Base-by-base conservation (phyloP, 2,797 vertebrate species). In the Sparidentex hasta region DNA sequence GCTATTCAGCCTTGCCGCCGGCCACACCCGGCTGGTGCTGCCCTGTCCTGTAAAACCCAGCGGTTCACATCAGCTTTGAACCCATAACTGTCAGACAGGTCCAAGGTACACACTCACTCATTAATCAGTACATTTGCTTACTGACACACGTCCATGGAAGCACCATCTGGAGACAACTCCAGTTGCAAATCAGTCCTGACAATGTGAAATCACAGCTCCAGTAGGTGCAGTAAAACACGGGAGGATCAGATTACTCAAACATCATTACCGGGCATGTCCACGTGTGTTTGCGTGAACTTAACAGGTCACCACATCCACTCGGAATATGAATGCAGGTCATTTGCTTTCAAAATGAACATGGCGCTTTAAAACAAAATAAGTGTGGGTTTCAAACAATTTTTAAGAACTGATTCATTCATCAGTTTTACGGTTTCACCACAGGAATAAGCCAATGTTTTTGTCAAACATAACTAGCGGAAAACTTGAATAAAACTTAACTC, bases 61-160 rank as follows among this genome's bases (percentile, higher is more conserved):
- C 80, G 70, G 71, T 41, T 74, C 51, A 61, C 66, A 71, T 87
- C 80, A 89, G 89, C 85, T 84, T 73, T 80, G 81, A 91, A 86
- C 83, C 81, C 74, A 88, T 90, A 94, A 94, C 89, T 93, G 91
- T 93, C 92, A 86, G 59, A 70, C 33, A 55, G 57, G 71, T 82
- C 83, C 80, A 51, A 74, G 50, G 25, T 66, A 74, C 16, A 76
- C 65, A 74, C 74, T 44, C 44, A 51, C 51, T 74, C 85, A 79
- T 89, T 87, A 88, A 91, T 91, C 84, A 88, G 86, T 16, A 65
- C 73, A 65, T 80, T 82, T 79, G 47, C 79, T 72, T 69, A 54
- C 23, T 62, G 76, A 85, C 71, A 79, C 63, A 65, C 57, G 74
- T 61, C 21, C 52, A 47, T 50, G 59, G 65, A 80, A 62, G 79